Conservation (phyloP, 2,113 vertebrate species). For the Ailurus styani region DNA sequence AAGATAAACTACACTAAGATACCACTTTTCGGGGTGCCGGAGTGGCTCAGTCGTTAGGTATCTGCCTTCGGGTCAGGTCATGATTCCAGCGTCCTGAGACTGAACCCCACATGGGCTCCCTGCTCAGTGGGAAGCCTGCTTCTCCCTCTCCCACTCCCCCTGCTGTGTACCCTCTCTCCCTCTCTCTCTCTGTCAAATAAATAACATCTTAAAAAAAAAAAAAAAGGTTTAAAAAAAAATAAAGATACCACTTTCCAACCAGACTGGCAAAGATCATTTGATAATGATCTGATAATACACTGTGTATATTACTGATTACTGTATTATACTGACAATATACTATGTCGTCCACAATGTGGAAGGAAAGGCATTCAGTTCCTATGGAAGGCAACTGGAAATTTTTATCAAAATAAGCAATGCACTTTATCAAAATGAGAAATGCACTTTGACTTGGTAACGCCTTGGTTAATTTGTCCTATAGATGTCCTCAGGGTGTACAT, state of each 20-base stretch:
- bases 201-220: no score
- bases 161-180: no score
- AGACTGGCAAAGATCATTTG: neutral
- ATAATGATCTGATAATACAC: neutral
- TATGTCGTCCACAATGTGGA: neutral
- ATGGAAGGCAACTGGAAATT: neutral
- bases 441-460: neutral
- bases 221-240: no score
- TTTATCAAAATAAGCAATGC: neutral
- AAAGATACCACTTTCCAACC: neutral
- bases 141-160: no score
- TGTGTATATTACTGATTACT: neutral
- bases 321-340: neutral
- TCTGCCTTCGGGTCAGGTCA: no score
- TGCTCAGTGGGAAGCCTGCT: no score
- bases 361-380: neutral
- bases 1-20: neutral
- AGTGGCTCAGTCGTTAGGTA: no score
- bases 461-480: neutral
- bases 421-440: conserved; percentile 6
- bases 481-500: neutral
- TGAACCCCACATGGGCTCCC: no score
- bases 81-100: no score
- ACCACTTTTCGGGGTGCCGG: no score
- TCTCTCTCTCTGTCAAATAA: no score